These are phyloP conservation scores for Coelogynopora nodosa DNA, from an alignment of 2,888 invertebrate genomes.

Conservation along the genomic window DNA sequence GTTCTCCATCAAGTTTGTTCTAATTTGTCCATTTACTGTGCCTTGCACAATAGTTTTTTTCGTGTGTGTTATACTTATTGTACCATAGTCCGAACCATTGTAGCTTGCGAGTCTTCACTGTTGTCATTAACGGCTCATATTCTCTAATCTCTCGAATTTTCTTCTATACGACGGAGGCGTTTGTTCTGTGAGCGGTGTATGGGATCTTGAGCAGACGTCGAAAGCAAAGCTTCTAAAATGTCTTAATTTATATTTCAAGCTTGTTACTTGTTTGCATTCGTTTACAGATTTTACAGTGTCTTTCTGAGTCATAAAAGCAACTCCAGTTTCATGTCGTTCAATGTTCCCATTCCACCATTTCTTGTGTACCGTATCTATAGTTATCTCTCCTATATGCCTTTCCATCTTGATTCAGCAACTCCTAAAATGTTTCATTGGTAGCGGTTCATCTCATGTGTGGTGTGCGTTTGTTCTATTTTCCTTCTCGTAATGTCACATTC, in stretches of 20 bases:
- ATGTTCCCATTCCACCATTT: background rate
- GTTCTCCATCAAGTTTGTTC: too few species aligned
- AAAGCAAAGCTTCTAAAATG: background rate
- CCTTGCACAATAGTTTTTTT: too few species aligned
- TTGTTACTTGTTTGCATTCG: background rate
- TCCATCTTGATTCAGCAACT: too few species aligned
- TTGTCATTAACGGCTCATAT: background rate
- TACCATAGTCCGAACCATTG: too few species aligned
- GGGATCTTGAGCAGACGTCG: background rate
- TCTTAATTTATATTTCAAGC: background rate
- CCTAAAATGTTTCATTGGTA: too few species aligned
- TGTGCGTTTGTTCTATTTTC: background rate
- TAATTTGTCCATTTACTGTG: too few species aligned
- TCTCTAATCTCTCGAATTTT: background rate
- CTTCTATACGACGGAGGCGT: background rate
- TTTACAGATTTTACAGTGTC: background rate
- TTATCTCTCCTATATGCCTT: too few species aligned
- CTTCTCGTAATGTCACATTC: background rate
- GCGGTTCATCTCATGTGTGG: background rate
- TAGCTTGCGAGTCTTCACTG: too few species aligned
- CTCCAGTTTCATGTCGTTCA: background rate
- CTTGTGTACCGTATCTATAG: too few species aligned
- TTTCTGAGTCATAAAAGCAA: background rate
- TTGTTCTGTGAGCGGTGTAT: background rate
- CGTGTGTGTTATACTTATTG: too few species aligned